Evolutionary conservation across 2,888 invertebrate genomes (phyloP).

Genomic region (Trachelus iudaicus): DNA sequence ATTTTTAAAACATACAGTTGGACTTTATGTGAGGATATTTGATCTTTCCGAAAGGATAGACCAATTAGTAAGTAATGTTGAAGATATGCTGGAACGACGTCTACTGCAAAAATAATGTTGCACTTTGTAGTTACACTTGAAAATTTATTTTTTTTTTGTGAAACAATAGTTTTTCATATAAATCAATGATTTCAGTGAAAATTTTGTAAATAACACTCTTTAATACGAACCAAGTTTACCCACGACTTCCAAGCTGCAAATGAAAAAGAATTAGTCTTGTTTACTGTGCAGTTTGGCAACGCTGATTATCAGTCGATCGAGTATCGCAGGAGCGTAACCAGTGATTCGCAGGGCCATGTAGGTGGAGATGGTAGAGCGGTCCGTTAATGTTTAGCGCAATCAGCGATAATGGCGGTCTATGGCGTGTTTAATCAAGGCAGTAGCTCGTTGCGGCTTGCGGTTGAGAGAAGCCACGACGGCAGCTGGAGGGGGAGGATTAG

Average conservation of each 20-base stretch:
- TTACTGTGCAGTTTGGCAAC: neutral
- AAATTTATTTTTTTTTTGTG: neutral
- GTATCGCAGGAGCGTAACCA: neutral
- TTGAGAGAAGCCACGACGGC: conserved; percentile 34
- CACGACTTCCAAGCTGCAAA: neutral
- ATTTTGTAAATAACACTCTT: no score
- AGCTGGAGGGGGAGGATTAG: neutral
- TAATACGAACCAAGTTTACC: neutral
- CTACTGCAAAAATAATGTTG: neutral
- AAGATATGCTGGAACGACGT: neutral
- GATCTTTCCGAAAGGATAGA: no score
- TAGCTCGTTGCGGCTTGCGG: conserved; percentile 65
- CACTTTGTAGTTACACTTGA: neutral
- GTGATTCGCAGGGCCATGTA: neutral
- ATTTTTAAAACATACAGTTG: neutral
- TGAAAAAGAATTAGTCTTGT: neutral
- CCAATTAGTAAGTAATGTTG: no score
- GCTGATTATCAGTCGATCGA: neutral
- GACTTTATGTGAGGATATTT: neutral
- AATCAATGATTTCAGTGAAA: no score
- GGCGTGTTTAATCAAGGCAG: conserved; percentile 67
- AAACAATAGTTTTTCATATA: no score
- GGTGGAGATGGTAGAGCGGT: conserved; percentile 34
- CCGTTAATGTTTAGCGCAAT: conserved; percentile 67
- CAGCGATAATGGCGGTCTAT: conserved; percentile 67